phyloP scores from a whole-genome alignment of 2,113 vertebrate genomes.

The Syngnathus scovelli region DNA sequence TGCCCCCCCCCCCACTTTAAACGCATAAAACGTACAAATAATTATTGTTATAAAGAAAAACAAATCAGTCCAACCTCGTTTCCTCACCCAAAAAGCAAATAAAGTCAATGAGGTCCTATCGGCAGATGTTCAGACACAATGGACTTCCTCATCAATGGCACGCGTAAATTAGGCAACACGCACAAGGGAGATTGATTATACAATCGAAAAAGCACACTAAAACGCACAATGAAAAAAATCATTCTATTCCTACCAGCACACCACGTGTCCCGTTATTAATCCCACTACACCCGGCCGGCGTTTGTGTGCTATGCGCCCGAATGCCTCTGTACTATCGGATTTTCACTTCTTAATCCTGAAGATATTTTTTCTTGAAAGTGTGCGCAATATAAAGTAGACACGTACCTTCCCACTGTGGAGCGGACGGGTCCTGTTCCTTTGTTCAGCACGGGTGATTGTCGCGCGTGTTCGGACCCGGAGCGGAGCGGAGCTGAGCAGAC shows the following conservation, averaged over 20 bases:
- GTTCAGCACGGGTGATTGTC: conserved; percentile 39
- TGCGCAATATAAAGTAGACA: background rate
- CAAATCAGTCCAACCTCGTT: background rate
- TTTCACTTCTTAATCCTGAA: background rate
- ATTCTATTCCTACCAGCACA: background rate
- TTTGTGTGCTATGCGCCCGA: background rate
- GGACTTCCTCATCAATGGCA: conserved; percentile 52
- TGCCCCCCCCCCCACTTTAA: conserved; percentile 9
- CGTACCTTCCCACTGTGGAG: conserved; percentile 62
- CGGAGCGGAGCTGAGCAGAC: conserved; percentile 21
- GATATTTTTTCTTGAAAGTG: background rate
- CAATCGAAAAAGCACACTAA: background rate
- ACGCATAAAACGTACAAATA: background rate
- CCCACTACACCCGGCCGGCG: background rate
- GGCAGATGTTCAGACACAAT: conserved; percentile 46
- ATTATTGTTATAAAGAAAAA: background rate
- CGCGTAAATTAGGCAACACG: conserved; percentile 31
- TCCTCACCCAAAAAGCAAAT: background rate
- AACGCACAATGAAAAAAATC: background rate
- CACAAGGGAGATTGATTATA: conserved; percentile 20
- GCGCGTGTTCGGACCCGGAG: conserved; percentile 13
- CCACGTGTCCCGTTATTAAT: background rate
- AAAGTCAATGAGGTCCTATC: background rate
- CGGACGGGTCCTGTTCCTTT: conserved; percentile 53
- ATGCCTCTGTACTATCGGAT: conserved; percentile 32